phyloP scores from a whole-genome alignment of 2,888 invertebrate species.

The Pristionchus exspectatus region DNA sequence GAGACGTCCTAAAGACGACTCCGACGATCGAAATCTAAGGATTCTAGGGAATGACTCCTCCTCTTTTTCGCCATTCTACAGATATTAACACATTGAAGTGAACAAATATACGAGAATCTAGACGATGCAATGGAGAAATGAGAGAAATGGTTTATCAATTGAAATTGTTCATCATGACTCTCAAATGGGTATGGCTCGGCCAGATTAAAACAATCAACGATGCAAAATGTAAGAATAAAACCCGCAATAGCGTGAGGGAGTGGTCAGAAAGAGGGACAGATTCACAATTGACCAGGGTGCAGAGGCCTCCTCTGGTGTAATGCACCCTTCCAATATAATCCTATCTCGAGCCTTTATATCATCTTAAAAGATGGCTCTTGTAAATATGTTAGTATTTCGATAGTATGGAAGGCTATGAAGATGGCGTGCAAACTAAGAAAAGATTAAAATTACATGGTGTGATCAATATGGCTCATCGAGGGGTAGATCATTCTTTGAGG shows the following conservation, averaged over 20 bases:
- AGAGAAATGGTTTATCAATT: slow-evolving; percentile 55
- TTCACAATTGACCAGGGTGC: neutral
- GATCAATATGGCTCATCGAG: slow-evolving; percentile 36
- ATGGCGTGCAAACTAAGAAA: slow-evolving; percentile 32
- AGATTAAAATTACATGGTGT: slow-evolving; percentile 14
- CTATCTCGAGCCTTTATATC: slow-evolving; percentile 30
- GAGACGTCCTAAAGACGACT: slow-evolving; percentile 42
- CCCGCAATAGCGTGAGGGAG: slow-evolving; percentile 25
- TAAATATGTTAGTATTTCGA: slow-evolving; percentile 37
- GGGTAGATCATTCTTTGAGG: slow-evolving; percentile 17
- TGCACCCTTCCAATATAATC: slow-evolving; percentile 38
- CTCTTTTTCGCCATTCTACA: neutral
- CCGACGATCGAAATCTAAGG: neutral
- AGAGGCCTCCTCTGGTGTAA: slow-evolving; percentile 17
- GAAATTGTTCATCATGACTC: slow-evolving; percentile 54
- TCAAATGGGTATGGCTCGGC: slow-evolving; percentile 48
- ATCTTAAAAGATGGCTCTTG: slow-evolving; percentile 20
- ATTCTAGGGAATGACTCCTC: neutral
- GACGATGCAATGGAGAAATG: neutral
- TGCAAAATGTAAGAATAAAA: slow-evolving; percentile 36
- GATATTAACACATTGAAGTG: slow-evolving; percentile 19
- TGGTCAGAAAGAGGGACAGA: neutral
- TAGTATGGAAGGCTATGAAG: slow-evolving; percentile 41
- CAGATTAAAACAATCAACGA: slow-evolving; percentile 40
- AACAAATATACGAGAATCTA: neutral